Conservation (phyloP, 2,888 invertebrate genomes). For the Rhagium mordax region DNA sequence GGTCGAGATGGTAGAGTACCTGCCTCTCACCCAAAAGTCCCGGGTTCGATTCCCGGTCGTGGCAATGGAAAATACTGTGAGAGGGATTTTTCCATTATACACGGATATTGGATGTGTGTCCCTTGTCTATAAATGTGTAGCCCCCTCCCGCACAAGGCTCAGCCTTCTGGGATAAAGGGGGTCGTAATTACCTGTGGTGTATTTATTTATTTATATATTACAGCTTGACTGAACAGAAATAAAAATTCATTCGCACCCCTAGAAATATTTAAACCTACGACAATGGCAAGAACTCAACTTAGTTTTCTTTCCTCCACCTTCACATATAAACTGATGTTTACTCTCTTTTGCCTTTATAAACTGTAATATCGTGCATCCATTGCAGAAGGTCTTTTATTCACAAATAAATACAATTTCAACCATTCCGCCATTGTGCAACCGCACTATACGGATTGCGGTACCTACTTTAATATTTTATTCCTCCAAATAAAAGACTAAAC, state of each 20-base stretch:
- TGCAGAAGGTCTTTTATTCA: conserved; percentile 11
- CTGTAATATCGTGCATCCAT: conserved; percentile 30
- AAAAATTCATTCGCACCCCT: not conserved
- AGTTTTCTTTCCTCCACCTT: conserved; percentile 10
- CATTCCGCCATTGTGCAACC: not conserved
- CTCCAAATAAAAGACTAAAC: conserved; percentile 6
- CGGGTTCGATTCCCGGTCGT: too few relatives aligned
- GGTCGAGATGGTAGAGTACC: too few relatives aligned
- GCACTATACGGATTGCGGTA: conserved; percentile 22
- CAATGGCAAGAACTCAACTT: conserved; percentile 14
- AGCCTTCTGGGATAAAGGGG: too few relatives aligned
- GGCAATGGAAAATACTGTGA: too few relatives aligned
- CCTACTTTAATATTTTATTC: conserved; percentile 34
- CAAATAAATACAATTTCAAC: not conserved
- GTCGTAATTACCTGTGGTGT: too few relatives aligned
- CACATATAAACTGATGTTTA: conserved; percentile 15
- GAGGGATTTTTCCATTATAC: too few relatives aligned
- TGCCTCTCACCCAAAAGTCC: too few relatives aligned
- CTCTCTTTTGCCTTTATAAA: conserved; percentile 30
- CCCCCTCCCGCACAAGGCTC: too few relatives aligned
- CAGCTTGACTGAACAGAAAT: too few relatives aligned
- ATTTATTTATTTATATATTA: too few relatives aligned
- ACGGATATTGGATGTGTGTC: too few relatives aligned
- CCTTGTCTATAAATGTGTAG: too few relatives aligned
- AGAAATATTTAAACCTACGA: not conserved